A percentile compares a stretch with the other conserved stretches of the same genome.
These are phyloP conservation scores for Trachops cirrhosus DNA, from an alignment of 2,797 vertebrate species.

Conservation along the genomic window DNA sequence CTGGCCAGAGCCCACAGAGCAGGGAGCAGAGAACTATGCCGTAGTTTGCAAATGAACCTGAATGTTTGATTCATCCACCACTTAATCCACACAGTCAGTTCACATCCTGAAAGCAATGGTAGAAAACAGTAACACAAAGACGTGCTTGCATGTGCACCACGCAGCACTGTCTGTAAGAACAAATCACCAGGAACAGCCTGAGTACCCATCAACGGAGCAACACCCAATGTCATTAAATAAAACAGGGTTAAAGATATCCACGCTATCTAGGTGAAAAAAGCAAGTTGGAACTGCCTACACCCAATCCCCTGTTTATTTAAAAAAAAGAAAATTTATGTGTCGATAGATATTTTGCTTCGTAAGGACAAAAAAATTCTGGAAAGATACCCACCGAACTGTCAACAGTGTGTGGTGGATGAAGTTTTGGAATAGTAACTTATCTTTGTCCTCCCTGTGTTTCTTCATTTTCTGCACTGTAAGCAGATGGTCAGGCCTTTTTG, in stretches of 20 bases:
- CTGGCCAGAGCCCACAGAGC: not conserved
- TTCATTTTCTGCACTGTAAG: not conserved
- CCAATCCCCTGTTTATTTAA: not conserved
- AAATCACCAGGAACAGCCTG: not conserved
- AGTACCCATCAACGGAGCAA: not conserved
- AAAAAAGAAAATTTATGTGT: not conserved
- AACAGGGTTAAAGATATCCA: not conserved
- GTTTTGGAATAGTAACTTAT: not conserved
- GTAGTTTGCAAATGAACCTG: not conserved
- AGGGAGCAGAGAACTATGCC: not conserved
- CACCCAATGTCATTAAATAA: not conserved
- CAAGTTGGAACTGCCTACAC: not conserved
- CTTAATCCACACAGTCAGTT: not conserved
- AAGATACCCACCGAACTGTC: not conserved
- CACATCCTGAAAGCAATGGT: not conserved
- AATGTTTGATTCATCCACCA: not conserved
- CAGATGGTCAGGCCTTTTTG: constrained; percentile 23
- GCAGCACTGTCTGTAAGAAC: not conserved
- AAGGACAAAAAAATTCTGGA: constrained; percentile 26
- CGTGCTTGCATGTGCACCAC: not conserved
- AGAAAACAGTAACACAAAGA: not conserved
- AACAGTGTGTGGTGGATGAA: not conserved
- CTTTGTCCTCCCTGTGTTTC: not conserved
- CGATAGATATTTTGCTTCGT: not conserved
- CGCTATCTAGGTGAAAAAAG: not conserved